Percentiles rank a stretch among this genome's conserved stretches.
Evolutionary conservation across 92 coral and sea anemone species (phyloP).

Genomic region (Nematostella vectensis): DNA sequence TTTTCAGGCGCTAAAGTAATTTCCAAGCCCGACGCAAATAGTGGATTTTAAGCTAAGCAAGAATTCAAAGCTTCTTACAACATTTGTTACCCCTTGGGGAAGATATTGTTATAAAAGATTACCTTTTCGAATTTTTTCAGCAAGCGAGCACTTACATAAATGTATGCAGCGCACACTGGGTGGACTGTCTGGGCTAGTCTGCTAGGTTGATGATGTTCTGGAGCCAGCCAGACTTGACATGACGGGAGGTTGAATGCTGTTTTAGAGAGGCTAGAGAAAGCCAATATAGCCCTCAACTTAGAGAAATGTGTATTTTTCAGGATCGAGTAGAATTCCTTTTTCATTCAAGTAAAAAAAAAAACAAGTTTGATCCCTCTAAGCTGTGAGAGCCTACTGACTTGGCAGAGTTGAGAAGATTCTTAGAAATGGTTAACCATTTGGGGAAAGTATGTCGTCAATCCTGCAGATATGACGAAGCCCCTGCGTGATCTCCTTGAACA

Average conservation of each 20-base stretch:
- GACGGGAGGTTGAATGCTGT: constrained; percentile 15
- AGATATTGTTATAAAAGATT: constrained; percentile 17
- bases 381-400: background rate
- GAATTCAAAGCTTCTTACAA: constrained; percentile 22
- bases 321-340: constrained; percentile 8
- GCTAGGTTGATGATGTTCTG: no score
- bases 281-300: constrained; percentile 15
- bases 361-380: constrained; percentile 10
- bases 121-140: constrained; percentile 19
- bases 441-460: constrained; percentile 3
- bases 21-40: constrained; percentile 23
- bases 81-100: constrained; percentile 31
- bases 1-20: constrained; percentile 31
- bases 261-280: constrained; percentile 13
- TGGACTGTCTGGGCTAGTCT: constrained; percentile 9
- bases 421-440: constrained; percentile 2
- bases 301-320: constrained; percentile 10
- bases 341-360: constrained; percentile 7
- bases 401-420: constrained; percentile 5
- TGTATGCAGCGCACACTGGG: constrained; percentile 18
- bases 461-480: constrained; percentile 6
- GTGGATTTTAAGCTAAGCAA: constrained; percentile 24
- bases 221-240: constrained; percentile 9
- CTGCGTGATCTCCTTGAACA: no score
- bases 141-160: constrained; percentile 28